These are phyloP conservation scores for Gryon sp. DNA, from an alignment of 1,140 invertebrate genomes.

Conservation along the genomic window DNA sequence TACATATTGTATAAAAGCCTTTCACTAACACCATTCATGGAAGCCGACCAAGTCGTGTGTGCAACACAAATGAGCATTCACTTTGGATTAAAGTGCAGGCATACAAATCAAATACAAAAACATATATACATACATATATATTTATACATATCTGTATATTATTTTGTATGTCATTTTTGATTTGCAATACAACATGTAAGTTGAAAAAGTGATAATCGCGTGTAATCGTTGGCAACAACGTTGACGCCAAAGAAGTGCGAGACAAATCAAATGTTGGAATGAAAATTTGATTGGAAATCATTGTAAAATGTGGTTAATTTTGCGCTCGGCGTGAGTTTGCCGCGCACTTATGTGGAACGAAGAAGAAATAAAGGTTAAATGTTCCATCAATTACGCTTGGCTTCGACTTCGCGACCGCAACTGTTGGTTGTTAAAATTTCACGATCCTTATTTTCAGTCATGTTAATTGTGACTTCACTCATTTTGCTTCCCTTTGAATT, in stretches of 20 bases:
- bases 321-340: slow-evolving; percentile 21
- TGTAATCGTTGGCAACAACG: slow-evolving; percentile 7
- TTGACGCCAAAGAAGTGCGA: slow-evolving; percentile 13
- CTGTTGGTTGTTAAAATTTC: slow-evolving; percentile 34
- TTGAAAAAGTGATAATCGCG: slow-evolving; percentile 38
- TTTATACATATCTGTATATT: slow-evolving; percentile 1
- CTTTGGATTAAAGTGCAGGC: slow-evolving; percentile 30
- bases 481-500: slow-evolving; percentile 32
- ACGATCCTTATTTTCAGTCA: slow-evolving; percentile 44
- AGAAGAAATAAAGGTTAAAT: slow-evolving; percentile 56
- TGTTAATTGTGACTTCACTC: slow-evolving; percentile 40
- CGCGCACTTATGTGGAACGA: slow-evolving; percentile 39
- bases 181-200: background rate
- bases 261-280: slow-evolving; percentile 47
- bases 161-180: too few relatives aligned
- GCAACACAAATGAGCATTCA: slow-evolving; percentile 39
- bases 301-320: slow-evolving; percentile 46
- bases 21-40: slow-evolving; percentile 55
- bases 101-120: background rate
- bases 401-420: slow-evolving; percentile 32
- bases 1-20: slow-evolving; percentile 34
- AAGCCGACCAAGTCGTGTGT: slow-evolving; percentile 33
- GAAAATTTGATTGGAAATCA: slow-evolving; percentile 38
- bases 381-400: slow-evolving; percentile 50
- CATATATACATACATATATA: background rate